Evolutionary conservation across 2,113 vertebrate species (phyloP).

Genomic region (Lepidiolamprologus cunningtoni): DNA sequence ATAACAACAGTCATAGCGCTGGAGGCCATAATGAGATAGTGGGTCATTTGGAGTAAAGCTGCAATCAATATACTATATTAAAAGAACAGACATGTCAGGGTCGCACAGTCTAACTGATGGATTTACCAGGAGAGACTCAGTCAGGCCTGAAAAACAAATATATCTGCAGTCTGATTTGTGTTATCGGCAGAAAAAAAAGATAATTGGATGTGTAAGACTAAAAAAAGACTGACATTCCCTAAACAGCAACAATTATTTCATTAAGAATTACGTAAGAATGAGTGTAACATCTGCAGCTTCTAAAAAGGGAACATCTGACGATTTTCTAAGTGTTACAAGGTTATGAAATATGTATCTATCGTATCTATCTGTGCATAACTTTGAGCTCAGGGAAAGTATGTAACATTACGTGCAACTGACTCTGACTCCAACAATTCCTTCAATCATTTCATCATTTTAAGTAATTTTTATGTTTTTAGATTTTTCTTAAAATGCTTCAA

Average conservation of each 20-base stretch:
- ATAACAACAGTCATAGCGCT: neutral
- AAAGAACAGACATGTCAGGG: conserved; percentile 34
- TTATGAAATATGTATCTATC: neutral
- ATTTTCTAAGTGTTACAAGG: neutral
- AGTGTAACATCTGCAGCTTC: neutral
- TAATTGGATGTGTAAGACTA: neutral
- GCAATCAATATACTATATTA: conserved; percentile 46
- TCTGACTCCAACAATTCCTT: neutral
- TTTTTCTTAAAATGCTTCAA: neutral
- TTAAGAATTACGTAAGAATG: neutral
- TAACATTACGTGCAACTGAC: neutral
- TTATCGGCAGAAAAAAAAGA: neutral
- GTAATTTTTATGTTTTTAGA: neutral
- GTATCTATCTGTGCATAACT: neutral
- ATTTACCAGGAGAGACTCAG: conserved; percentile 14
- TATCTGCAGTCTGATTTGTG: neutral
- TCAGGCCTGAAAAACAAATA: conserved; percentile 4
- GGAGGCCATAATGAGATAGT: conserved; percentile 17
- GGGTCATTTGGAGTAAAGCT: conserved; percentile 2
- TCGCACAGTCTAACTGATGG: conserved; percentile 6
- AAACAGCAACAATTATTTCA: neutral
- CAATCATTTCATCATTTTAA: neutral
- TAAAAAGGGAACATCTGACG: neutral
- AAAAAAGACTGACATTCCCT: neutral
- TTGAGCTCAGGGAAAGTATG: neutral